Evolutionary conservation across 2,113 vertebrate species (phyloP).

Genomic region (Axis porcinus): DNA sequence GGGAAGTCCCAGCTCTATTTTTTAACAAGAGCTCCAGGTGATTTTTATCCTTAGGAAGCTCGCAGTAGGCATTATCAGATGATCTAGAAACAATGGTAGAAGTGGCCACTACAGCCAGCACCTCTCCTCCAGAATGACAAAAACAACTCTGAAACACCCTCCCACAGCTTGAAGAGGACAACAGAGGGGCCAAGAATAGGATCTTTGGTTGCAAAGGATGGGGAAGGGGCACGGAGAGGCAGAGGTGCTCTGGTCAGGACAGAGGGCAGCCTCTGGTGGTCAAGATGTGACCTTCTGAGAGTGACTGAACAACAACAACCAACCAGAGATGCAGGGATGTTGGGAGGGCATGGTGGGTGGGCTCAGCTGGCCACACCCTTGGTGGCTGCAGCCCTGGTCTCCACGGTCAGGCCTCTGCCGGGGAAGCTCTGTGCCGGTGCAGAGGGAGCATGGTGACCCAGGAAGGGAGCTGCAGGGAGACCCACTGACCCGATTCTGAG

Average conservation of each 20-base stretch:
- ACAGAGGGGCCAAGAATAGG: not conserved
- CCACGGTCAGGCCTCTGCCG: not conserved
- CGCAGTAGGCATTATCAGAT: not conserved
- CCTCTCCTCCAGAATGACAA: not conserved
- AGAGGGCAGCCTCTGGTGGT: not conserved
- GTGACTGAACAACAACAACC: not conserved
- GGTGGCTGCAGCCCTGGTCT: not conserved
- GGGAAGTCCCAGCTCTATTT: not conserved
- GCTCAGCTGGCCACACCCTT: not conserved
- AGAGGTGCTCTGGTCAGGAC: not conserved
- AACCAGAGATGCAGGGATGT: not conserved
- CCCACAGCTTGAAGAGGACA: not conserved
- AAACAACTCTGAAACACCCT: not conserved
- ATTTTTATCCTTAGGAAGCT: not conserved
- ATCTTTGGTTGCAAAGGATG: not conserved
- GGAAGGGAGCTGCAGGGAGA: not conserved
- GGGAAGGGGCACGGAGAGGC: not conserved
- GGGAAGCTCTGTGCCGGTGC: fast-evolving
- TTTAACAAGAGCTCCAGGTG: not conserved
- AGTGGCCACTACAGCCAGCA: not conserved
- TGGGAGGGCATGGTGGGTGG: fast-evolving
- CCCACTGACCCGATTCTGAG: not conserved
- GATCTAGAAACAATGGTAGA: not conserved
- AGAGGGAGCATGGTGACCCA: not conserved
- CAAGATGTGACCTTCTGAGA: not conserved